Percentiles rank a stretch among this genome's conserved stretches.
These are phyloP conservation scores for Eutrigla gurnardus DNA, from an alignment of 2,797 vertebrate species.

Conservation along the genomic window DNA sequence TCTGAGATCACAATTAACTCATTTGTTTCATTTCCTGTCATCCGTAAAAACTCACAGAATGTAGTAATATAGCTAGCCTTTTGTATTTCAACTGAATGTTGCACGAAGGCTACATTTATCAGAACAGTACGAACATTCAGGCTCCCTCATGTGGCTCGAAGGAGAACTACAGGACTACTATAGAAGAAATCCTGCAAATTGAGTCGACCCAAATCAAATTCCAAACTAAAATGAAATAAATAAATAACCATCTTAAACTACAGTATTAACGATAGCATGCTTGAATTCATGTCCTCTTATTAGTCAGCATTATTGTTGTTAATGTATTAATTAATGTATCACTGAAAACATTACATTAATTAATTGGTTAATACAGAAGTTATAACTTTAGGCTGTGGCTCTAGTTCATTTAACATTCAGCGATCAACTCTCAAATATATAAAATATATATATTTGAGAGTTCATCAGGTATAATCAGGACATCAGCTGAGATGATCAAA, in stretches of 20 bases:
- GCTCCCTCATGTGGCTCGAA: no score
- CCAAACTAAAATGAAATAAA: not conserved
- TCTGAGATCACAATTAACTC: not conserved
- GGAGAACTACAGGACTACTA: no score
- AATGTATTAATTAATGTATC: not conserved
- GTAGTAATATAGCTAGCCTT: no score
- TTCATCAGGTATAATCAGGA: not conserved
- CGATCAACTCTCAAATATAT: no score
- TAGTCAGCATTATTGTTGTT: not conserved
- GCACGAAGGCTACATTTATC: no score
- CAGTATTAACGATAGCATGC: not conserved
- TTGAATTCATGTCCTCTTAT: not conserved
- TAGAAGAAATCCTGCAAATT: no score
- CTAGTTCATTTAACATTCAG: not conserved
- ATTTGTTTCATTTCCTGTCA: not conserved
- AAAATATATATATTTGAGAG: no score
- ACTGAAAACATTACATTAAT: not conserved
- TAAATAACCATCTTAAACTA: not conserved
- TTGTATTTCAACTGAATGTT: no score
- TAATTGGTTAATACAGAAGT: not conserved
- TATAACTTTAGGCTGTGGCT: not conserved
- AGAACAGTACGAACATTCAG: no score
- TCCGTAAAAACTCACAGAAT: no score
- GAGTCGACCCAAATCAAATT: no score
- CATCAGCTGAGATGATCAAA: not conserved